Conservation (phyloP, 1,140 invertebrate genomes). For the Teleopsis dalmanni region DNA sequence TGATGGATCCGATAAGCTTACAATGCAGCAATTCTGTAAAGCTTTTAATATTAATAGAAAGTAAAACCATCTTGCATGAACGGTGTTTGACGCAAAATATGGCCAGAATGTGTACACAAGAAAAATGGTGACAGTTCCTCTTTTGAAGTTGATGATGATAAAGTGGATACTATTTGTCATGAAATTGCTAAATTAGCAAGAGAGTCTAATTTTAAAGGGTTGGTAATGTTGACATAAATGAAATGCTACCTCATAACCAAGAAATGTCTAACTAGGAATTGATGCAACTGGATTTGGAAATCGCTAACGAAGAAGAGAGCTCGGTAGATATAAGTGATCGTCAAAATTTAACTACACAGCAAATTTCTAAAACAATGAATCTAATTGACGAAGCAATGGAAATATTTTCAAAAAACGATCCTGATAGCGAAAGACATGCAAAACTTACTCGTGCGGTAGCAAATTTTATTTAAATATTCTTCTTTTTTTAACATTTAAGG, state of each 20-base stretch:
- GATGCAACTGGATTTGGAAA: no score
- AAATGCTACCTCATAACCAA: constrained; percentile 2
- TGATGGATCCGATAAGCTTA: constrained; percentile 5
- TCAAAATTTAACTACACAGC: no score
- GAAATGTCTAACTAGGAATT: constrained; percentile 12
- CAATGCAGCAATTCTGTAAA: constrained; percentile 17
- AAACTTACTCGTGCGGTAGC: no score
- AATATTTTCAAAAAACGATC: no score
- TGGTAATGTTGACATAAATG: neutral
- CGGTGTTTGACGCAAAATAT: constrained; percentile 21
- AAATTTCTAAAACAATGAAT: no score
- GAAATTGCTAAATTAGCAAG: constrained; percentile 3
- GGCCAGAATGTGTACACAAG: constrained; percentile 16
- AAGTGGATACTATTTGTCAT: neutral
- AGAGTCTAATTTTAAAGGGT: constrained; percentile 1
- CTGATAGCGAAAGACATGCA: no score
- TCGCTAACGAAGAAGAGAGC: no score
- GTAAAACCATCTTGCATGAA: constrained; percentile 20
- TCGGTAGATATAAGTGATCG: no score
- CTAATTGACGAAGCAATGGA: no score
- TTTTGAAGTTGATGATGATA: no score
- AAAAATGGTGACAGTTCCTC: neutral
- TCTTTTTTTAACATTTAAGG: no score
- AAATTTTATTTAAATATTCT: no score
- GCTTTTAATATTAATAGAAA: constrained; percentile 18